Base-by-base conservation (phyloP, 23 tunicate genomes). In the Styela plicata region DNA sequence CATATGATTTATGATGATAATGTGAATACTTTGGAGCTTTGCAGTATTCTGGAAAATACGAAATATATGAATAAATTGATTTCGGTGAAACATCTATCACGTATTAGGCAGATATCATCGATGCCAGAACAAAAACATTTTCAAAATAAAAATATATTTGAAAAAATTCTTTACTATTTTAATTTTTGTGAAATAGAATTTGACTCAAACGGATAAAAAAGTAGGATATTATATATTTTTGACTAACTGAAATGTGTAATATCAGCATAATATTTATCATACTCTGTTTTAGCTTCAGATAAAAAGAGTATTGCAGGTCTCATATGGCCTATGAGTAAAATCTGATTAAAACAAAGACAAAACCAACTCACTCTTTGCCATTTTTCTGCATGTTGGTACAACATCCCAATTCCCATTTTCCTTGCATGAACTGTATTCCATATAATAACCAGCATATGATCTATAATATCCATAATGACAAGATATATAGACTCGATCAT, bases 401-500 rank as follows among this genome's bases (percentile, higher is more conserved):
- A 33, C 31, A 44, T 76, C 81, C 81, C 81, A 76, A 7, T 76
- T 76, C 0, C 81, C 81, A 2, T 76, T 24, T 57, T 44, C 24
- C 25, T 33, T 76, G 44, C 81, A 76, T 28, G 81, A n/a, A n/a
- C 33, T 33, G 27, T 76, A 76, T 76, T 76, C 37, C 81, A 36
- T 36, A 7, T 26, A 0, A 24, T 24, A 44, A 33, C 81, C 81
- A 0, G 52, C 1, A 25, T 76, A 25, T 26, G 36, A 76, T 53
- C 53, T 36, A 27, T 52, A 44, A 29, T 76, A 76, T 53, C 81
- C 81, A 23, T 36, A n/a, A 21, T 76, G 33, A 57, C 81, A 76
- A 26, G 36, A 24, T 53, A 76, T 44, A 57, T 76, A 76, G 27
- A 76, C 53, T 24, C 66, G 64, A 53, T 76, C 81, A 27, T 18